These are phyloP conservation scores for Heliconius hermathena DNA, from an alignment of 1,140 invertebrate genomes.

Conservation along the genomic window DNA sequence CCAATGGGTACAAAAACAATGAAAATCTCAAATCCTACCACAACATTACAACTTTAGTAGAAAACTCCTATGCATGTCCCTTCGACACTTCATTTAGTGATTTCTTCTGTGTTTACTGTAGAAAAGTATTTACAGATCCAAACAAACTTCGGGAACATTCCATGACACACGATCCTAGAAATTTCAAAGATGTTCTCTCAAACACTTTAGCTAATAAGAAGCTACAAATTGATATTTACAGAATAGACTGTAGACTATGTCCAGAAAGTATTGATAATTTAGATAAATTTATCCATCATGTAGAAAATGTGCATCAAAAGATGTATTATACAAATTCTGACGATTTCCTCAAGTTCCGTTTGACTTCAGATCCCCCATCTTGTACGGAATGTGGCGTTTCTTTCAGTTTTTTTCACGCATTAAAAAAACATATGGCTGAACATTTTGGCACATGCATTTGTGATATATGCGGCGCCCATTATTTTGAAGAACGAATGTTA, in stretches of 20 bases:
- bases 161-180: slow-evolving; percentile 55
- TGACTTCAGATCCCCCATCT: slow-evolving; percentile 49
- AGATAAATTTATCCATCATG: slow-evolving; percentile 56
- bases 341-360: slow-evolving; percentile 61
- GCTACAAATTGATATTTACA: slow-evolving; percentile 57
- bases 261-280: slow-evolving; percentile 51
- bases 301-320: slow-evolving; percentile 49
- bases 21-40: slow-evolving; percentile 43
- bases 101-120: slow-evolving; percentile 68
- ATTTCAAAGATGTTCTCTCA: slow-evolving; percentile 48
- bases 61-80: slow-evolving; percentile 66
- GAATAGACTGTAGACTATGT: slow-evolving; percentile 67
- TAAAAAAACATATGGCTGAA: slow-evolving; percentile 73
- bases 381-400: slow-evolving; percentile 54
- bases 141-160: slow-evolving; percentile 63
- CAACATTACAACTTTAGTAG: slow-evolving; percentile 57
- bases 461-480: slow-evolving; percentile 70
- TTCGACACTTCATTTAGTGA: slow-evolving; percentile 69
- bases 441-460: slow-evolving; percentile 72
- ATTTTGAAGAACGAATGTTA: slow-evolving; percentile 71
- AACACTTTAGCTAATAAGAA: slow-evolving; percentile 52
- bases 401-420: slow-evolving; percentile 66
- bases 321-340: slow-evolving; percentile 39
- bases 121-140: slow-evolving; percentile 62
- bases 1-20: slow-evolving; percentile 30